phyloP scores from a whole-genome alignment of 2,888 invertebrate genomes.

The Campaea margaritaria region DNA sequence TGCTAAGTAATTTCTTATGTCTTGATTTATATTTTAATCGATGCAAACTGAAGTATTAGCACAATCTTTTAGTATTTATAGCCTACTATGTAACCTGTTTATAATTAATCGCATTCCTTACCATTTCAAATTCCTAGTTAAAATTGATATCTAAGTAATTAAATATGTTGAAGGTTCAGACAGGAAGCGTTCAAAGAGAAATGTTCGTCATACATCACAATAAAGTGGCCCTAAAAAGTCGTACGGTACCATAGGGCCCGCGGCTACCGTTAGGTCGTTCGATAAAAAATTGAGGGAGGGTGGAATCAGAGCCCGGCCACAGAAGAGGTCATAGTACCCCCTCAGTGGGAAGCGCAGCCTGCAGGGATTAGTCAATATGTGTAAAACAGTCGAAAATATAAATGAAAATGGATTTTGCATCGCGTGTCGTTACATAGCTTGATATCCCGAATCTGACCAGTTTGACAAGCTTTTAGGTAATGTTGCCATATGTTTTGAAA shows the following conservation, averaged over 20 bases:
- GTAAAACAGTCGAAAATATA: slow-evolving; percentile 22
- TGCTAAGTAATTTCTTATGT: too few relatives aligned
- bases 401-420: slow-evolving; percentile 10
- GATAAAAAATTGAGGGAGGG: slow-evolving; percentile 73
- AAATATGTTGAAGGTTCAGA: slow-evolving; percentile 16
- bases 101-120: background rate
- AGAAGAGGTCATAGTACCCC: too few relatives aligned
- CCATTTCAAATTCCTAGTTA: background rate
- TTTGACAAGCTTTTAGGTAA: too few relatives aligned
- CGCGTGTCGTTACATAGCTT: too few relatives aligned
- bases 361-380: slow-evolving; percentile 24
- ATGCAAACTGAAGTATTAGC: too few relatives aligned
- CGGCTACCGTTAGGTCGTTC: slow-evolving; percentile 73
- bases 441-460: too few relatives aligned
- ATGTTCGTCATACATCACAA: slow-evolving; percentile 40
- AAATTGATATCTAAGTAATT: background rate
- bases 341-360: slow-evolving; percentile 46
- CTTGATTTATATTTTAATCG: too few relatives aligned
- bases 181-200: slow-evolving; percentile 42
- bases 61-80: too few relatives aligned
- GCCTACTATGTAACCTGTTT: too few relatives aligned
- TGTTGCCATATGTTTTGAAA: too few relatives aligned
- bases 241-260: slow-evolving; percentile 59
- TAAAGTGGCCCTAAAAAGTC: slow-evolving; percentile 42
- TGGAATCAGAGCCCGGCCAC: slow-evolving; percentile 63